A percentile compares a stretch with the other conserved stretches of the same genome.
Evolutionary conservation across 2,888 invertebrate species (phyloP).

Genomic region (Tipula vernalis): DNA sequence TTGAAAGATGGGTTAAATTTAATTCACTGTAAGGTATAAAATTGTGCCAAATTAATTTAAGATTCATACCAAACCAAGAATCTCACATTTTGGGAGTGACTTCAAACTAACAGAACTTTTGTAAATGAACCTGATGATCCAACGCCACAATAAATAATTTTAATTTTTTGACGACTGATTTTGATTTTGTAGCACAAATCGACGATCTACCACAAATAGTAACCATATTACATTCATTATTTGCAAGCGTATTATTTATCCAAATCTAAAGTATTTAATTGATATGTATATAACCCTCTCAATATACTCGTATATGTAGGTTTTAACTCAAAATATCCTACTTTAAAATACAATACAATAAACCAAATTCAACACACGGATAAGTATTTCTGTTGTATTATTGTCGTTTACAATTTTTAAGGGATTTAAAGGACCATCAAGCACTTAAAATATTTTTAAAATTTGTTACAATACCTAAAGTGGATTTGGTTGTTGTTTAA

Average conservation of each 20-base stretch:
- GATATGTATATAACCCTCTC: background rate
- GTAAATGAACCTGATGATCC: too few species aligned
- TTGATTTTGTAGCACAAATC: too few species aligned
- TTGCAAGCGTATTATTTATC: background rate
- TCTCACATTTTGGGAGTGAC: too few species aligned
- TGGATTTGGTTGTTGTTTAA: background rate
- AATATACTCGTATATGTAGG: background rate
- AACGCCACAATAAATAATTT: too few species aligned
- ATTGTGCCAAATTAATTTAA: too few species aligned
- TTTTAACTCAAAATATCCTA: background rate
- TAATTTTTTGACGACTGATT: too few species aligned
- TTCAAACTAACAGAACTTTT: too few species aligned
- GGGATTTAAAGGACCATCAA: background rate
- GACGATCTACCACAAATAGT: background rate
- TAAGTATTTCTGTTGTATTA: background rate
- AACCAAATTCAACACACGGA: background rate
- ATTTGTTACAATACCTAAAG: background rate
- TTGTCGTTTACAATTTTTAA: background rate
- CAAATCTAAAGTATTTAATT: background rate
- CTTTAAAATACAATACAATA: background rate
- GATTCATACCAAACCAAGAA: too few species aligned
- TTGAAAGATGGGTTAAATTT: too few species aligned
- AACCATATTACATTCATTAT: background rate
- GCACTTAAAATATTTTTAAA: background rate
- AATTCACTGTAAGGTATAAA: too few species aligned